Evolutionary conservation across 2,797 vertebrate species (phyloP), one percentile per base, ranked within the genome.

Genomic region (Syngnathus rostellatus): DNA sequence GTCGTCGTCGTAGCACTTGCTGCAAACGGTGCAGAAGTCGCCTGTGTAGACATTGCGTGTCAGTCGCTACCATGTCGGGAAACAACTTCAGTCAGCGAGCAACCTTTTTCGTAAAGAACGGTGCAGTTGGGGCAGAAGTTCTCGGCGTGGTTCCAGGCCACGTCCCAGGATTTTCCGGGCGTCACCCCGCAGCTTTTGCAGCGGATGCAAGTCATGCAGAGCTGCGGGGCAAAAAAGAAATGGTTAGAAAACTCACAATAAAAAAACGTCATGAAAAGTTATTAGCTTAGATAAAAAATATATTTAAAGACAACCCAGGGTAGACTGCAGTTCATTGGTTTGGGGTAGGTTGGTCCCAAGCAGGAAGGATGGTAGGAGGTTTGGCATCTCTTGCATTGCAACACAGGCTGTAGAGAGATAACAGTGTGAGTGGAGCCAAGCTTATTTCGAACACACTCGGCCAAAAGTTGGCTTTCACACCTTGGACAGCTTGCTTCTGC

Each of bases 181-280:
- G 93, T 92, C 12, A 93, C 91, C 1, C 94, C 94, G 17, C 94
- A 96, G 85, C 93, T 94, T 80, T 91, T 94, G 84, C 94, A 96
- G n/a, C 93, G 90, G 67, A 95, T 90, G 54, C 94, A 96, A 0
- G 92, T 91, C 77, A 94, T 94, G 66, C 94, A 96, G 66, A 94
- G 88, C 94, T 96, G 39, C 0, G 51, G 1, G 8, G 37, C 41
- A 16, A 1, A 62, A 19, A 21, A 3, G 39, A 4, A 5, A 11
- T 2, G 8, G 19, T 59, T 3, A 59, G 5, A 61, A 41, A 38
- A n/a, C 0, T 1, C 2, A 11, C 11, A 61, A 11, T 0, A 31
- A 31, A 31, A 31, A 31, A 31, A 25, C 2, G 1, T 25, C 25
- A 25, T 25, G 25, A 25, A 25, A 40, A 62, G 19, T 62, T 21